These are phyloP conservation scores for Sminthurinus signatus DNA, from an alignment of 1,140 invertebrate genomes.

Conservation along the genomic window DNA sequence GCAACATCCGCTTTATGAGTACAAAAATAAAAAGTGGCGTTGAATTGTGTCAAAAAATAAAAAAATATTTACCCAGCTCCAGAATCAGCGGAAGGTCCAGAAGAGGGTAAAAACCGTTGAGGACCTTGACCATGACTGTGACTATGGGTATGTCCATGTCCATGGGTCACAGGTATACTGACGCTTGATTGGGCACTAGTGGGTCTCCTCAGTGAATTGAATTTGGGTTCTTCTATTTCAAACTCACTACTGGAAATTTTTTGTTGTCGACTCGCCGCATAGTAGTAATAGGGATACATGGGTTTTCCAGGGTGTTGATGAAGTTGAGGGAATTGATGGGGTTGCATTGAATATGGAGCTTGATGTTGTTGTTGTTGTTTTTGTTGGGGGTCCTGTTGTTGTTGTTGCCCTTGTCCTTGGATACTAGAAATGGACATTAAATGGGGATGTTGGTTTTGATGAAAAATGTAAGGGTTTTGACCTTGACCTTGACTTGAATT, in stretches of 20 bases:
- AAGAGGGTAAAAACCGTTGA: neutral
- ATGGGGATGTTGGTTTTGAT: too few species aligned
- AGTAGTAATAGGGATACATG: constrained; percentile 9
- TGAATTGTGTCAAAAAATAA: too few species aligned
- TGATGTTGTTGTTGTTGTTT: constrained; percentile 1
- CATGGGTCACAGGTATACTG: neutral
- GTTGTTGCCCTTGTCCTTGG: constrained; percentile 1
- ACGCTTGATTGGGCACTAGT: neutral
- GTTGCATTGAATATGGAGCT: constrained; percentile 3
- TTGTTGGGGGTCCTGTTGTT: constrained; percentile 11
- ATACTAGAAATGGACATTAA: too few species aligned
- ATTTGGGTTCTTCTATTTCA: constrained; percentile 37
- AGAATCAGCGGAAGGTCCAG: too few species aligned
- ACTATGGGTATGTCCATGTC: too few species aligned
- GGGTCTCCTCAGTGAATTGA: constrained; percentile 36
- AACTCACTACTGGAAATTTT: constrained; percentile 37
- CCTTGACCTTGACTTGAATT: too few species aligned
- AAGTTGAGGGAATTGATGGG: neutral
- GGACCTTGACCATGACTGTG: too few species aligned
- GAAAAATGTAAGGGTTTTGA: too few species aligned
- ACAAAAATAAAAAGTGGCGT: too few species aligned
- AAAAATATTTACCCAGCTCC: too few species aligned
- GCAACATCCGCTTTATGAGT: neutral
- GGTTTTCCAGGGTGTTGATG: constrained; percentile 1
- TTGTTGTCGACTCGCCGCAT: constrained; percentile 15